phyloP scores from a whole-genome alignment of 2,797 vertebrate genomes.

The Paratrypauchen microcephalus region DNA sequence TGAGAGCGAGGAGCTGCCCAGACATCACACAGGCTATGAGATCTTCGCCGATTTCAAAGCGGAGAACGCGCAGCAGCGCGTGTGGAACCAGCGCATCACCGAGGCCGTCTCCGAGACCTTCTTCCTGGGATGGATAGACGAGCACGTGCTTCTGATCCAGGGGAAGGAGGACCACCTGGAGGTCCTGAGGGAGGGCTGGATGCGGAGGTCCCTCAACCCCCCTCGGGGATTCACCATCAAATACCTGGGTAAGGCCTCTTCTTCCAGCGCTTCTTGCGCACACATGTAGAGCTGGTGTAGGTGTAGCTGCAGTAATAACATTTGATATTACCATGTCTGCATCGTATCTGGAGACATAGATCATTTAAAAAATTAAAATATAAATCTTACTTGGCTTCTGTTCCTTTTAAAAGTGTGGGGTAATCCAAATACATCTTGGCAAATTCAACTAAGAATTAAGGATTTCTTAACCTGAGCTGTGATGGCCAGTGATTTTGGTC shows the following conservation, averaged over 20 bases:
- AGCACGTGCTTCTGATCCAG: slow-evolving; percentile 93
- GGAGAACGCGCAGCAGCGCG: slow-evolving; percentile 88
- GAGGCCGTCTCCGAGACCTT: slow-evolving; percentile 92
- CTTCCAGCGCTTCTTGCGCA: not conserved
- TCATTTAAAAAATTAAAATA: no score
- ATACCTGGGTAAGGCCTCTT: slow-evolving; percentile 85
- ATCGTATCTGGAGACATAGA: no score
- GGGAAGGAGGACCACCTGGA: slow-evolving; percentile 94
- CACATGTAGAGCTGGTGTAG: not conserved
- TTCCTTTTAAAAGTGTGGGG: no score
- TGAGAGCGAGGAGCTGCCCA: slow-evolving; percentile 79
- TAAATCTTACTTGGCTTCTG: no score
- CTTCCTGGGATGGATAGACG: slow-evolving; percentile 97
- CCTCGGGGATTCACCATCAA: slow-evolving; percentile 93
- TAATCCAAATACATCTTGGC: no score
- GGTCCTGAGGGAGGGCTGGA: slow-evolving; percentile 93
- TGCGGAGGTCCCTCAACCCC: slow-evolving; percentile 88
- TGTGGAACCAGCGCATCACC: slow-evolving; percentile 91
- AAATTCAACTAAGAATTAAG: no score
- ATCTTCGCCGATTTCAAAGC: slow-evolving; percentile 97
- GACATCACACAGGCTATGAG: slow-evolving; percentile 92
- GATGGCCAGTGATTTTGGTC: no score
- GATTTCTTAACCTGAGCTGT: no score
- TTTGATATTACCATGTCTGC: not conserved
- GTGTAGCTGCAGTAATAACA: not conserved